Evolutionary conservation across 2,888 invertebrate species (phyloP).

Genomic region (Aphidoletes aphidimyza): DNA sequence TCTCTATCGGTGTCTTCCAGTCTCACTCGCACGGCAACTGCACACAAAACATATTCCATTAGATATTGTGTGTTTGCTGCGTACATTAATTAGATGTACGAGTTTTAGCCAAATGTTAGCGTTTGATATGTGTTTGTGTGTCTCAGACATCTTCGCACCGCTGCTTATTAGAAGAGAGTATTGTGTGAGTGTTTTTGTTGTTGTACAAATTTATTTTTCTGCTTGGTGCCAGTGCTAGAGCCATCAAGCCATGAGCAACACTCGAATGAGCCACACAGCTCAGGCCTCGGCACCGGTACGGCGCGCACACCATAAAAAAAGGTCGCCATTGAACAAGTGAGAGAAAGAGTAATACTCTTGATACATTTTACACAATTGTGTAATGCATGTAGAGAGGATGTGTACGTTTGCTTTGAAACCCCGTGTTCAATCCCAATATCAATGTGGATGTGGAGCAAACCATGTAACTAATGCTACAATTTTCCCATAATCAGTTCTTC

Average conservation of each 20-base stretch:
- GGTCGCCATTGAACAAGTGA: neutral
- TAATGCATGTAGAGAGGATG: neutral
- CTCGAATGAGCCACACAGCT: too few species aligned
- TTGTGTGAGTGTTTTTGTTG: too few species aligned
- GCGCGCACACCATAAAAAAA: neutral
- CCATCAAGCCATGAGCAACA: too few species aligned
- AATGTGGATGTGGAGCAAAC: neutral
- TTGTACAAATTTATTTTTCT: too few species aligned
- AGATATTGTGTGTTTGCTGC: conserved; percentile 27
- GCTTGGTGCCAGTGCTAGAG: too few species aligned
- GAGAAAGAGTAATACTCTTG: conserved; percentile 4
- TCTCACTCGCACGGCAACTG: neutral
- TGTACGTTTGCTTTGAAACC: neutral
- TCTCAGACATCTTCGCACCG: conserved; percentile 36
- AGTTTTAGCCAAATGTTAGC: conserved; percentile 36
- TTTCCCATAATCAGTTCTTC: neutral
- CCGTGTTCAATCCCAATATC: neutral
- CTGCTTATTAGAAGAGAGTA: conserved; percentile 21
- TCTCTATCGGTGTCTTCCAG: too few species aligned
- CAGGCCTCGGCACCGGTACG: neutral
- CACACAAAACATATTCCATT: conserved; percentile 42
- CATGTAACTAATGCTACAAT: conserved; percentile 10
- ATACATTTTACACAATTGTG: conserved; percentile 35
- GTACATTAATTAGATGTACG: conserved; percentile 54
- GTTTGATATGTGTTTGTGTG: conserved; percentile 45